Base-by-base conservation (phyloP, 1,140 invertebrate genomes). In the Bradysia coprophila region DNA sequence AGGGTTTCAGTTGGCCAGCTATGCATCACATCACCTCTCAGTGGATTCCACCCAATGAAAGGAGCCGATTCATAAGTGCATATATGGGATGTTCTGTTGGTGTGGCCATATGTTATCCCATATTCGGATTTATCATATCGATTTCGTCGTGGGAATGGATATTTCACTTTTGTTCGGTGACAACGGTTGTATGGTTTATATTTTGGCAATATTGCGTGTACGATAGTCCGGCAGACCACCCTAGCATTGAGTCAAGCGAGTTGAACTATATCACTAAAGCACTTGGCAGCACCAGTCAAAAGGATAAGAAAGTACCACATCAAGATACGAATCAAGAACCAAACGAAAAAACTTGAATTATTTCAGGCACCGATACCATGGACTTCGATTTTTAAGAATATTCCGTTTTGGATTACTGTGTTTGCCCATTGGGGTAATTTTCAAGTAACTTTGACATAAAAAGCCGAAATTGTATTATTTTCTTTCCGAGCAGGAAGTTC, bases 1-100 rank as follows among this genome's bases (percentile, higher is more conserved):
- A 88, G 83, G 86, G 86, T 21, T 71, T 85, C 31, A 67, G 74
- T 4, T 88, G 82, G 74, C 87, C 87, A 9, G 71, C 81, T 2
- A 82, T 83, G 66, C 83, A 90, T 62, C 68, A 76, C 33, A 68
- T 90, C 58, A 76, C 82, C 13, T 78, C 81, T 0, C 75, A 78
- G 51, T 92, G 87, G 87, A 78, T 85, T 40, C 84, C 84, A 3
- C 75, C 76, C 0, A 69, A 76, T 42, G 85, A 89, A 55, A 69
- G 83, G 38, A 83, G 78, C 51, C 75, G 72, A 62, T 76, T 82
- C 45, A 68, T 75, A 2, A 76, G 75, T 21, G 67, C 78, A 19
- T 82, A 79, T 55, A 57, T 80, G 51, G 78, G 78, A 68, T 67
- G 70, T 45, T 63, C 56, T 33, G 65, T 83, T 4, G 80, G 79